Conservation (phyloP, 2,797 vertebrate species). For the Peromyscus aztecus region DNA sequence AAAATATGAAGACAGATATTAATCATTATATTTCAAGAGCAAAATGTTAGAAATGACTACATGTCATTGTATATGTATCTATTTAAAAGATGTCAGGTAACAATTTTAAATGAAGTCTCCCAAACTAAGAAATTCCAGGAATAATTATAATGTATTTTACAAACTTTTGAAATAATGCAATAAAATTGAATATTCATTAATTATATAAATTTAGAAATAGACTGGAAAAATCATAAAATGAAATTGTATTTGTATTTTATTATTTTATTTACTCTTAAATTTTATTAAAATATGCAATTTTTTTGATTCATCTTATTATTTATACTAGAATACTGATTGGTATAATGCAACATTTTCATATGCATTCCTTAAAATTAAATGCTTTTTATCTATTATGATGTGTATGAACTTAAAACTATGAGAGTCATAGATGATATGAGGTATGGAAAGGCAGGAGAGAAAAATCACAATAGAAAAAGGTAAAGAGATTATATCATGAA, state of each 20-base stretch:
- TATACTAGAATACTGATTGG: neutral
- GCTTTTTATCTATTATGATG: neutral
- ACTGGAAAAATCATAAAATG: neutral
- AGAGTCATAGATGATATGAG: neutral
- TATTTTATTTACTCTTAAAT: neutral
- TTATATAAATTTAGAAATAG: neutral
- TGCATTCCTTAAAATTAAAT: neutral
- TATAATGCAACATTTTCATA: neutral
- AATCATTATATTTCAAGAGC: neutral
- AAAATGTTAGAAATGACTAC: constrained; percentile 11
- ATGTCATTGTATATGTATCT: neutral
- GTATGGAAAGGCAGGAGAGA: neutral
- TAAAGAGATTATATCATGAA: neutral
- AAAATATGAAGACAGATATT: neutral
- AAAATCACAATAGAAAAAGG: neutral
- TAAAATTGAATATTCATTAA: neutral
- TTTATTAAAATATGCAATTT: neutral
- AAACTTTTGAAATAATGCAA: neutral
- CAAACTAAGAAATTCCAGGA: neutral
- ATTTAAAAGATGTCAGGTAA: neutral
- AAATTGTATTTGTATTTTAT: no score
- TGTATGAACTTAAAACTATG: constrained; percentile 35
- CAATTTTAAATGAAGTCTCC: neutral
- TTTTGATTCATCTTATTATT: neutral
- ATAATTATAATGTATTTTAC: neutral